These are phyloP conservation scores for Cosmia pyralina DNA, from an alignment of 2,888 invertebrate genomes.

Conservation along the genomic window DNA sequence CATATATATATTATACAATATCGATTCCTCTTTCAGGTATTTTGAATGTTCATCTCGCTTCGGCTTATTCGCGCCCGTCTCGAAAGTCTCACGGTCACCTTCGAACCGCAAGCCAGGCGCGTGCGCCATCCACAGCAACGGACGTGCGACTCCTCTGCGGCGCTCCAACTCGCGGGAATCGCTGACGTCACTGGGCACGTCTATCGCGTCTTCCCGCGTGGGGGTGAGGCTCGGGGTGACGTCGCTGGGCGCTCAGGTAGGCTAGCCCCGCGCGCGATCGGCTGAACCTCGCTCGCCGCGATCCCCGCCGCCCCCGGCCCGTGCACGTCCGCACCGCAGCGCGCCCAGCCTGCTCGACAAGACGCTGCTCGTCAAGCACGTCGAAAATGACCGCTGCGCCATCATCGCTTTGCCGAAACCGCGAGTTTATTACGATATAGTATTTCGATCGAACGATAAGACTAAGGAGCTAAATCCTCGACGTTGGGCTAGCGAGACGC, in stretches of 20 bases:
- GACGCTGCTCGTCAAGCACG: constrained; percentile 84
- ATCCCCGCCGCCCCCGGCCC: constrained; percentile 74
- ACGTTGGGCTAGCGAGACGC: constrained; percentile 83
- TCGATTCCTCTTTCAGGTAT: constrained; percentile 92
- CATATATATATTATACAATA: constrained; percentile 32
- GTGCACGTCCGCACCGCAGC: constrained; percentile 77
- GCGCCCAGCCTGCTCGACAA: constrained; percentile 85
- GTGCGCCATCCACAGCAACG: constrained; percentile 91
- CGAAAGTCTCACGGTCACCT: constrained; percentile 97
- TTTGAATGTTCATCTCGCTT: constrained; percentile 97
- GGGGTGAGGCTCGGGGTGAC: constrained; percentile 94
- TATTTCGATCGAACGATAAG: constrained; percentile 75
- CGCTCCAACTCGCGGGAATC: constrained; percentile 96
- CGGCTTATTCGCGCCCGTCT: constrained; percentile 97
- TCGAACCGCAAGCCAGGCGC: constrained; percentile 92
- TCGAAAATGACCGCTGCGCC: constrained; percentile 86
- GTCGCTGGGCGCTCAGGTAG: constrained; percentile 92
- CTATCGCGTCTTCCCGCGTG: constrained; percentile 90
- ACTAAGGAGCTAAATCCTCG: constrained; percentile 79
- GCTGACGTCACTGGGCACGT: constrained; percentile 92
- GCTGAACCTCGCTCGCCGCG: constrained; percentile 81
- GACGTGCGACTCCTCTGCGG: constrained; percentile 90
- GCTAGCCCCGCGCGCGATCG: constrained; percentile 90
- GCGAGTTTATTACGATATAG: constrained; percentile 84
- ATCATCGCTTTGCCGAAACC: constrained; percentile 86